phyloP scores from a whole-genome alignment of 1,140 invertebrate genomes.

The Drosophila persimilis region DNA sequence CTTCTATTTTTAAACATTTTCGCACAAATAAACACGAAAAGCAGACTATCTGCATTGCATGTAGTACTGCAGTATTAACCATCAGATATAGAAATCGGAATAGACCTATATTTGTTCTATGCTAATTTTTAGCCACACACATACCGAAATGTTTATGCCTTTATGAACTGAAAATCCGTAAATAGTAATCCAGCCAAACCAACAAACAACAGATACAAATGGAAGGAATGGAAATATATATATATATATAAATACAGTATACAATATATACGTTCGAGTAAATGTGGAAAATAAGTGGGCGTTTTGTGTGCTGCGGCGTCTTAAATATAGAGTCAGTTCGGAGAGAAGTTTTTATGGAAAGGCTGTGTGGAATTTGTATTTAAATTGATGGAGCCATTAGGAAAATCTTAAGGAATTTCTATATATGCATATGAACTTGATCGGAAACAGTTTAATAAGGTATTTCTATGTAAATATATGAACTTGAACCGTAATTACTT shows the following conservation, averaged over 20 bases:
- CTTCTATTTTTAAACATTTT: slow-evolving; percentile 65
- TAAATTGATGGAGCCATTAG: slow-evolving; percentile 30
- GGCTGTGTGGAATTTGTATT: slow-evolving; percentile 29
- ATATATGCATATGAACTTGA: slow-evolving; percentile 22
- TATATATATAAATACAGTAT: slow-evolving; percentile 14
- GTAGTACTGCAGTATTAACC: slow-evolving; percentile 46
- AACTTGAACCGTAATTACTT: too few relatives aligned
- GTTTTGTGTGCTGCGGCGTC: slow-evolving; percentile 11
- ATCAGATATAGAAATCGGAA: slow-evolving; percentile 40
- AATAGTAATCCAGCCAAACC: slow-evolving; percentile 45
- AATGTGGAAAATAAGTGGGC: background rate
- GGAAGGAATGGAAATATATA: slow-evolving; percentile 32
- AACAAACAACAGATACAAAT: slow-evolving; percentile 1
- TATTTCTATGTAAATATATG: background rate
- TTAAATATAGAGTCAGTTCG: slow-evolving; percentile 19
- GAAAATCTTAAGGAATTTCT: slow-evolving; percentile 25
- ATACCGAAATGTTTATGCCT: slow-evolving; percentile 40
- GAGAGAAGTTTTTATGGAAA: slow-evolving; percentile 43
- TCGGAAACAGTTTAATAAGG: slow-evolving; percentile 10
- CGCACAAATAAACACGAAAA: slow-evolving; percentile 28
- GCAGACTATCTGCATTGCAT: slow-evolving; percentile 47
- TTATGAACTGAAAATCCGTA: slow-evolving; percentile 28
- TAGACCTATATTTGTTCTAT: slow-evolving; percentile 42
- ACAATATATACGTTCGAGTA: slow-evolving; percentile 2
- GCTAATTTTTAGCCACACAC: slow-evolving; percentile 41